phyloP scores from a whole-genome alignment of 2,797 vertebrate genomes.

The Zalophus californianus region DNA sequence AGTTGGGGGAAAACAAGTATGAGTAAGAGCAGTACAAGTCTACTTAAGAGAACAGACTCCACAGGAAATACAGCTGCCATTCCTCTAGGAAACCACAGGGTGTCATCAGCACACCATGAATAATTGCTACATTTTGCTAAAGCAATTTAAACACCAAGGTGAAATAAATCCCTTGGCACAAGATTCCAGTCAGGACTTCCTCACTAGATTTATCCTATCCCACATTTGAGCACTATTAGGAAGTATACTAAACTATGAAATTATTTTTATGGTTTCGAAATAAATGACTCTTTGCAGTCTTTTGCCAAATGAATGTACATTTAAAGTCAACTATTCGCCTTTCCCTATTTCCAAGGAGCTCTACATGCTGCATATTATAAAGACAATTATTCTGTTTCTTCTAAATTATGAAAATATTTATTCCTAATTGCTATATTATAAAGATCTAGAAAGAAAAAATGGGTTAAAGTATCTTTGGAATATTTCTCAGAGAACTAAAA shows the following conservation, averaged over 20 bases:
- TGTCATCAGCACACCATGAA: constrained; percentile 79
- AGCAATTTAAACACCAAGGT: background rate
- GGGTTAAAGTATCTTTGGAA: background rate
- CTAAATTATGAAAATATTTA: constrained; percentile 27
- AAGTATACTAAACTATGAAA: background rate
- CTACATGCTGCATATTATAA: background rate
- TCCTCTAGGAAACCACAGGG: constrained; percentile 75
- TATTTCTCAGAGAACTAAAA: constrained; percentile 49
- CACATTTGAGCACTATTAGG: background rate
- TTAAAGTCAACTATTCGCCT: background rate
- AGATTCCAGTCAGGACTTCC: background rate
- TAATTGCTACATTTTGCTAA: background rate
- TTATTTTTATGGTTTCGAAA: constrained; percentile 50
- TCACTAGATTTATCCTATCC: constrained; percentile 16
- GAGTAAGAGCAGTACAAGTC: background rate
- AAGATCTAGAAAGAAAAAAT: constrained; percentile 38
- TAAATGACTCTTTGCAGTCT: background rate
- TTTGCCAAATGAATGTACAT: constrained; percentile 38
- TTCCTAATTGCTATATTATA: background rate
- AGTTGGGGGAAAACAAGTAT: background rate
- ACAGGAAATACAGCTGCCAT: constrained; percentile 60
- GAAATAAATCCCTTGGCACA: background rate
- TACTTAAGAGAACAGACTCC: background rate
- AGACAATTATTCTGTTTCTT: background rate
- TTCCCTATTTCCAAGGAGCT: constrained; percentile 30